Evolutionary conservation across 2,113 vertebrate genomes (phyloP), one percentile per base, ranked within the genome.

Genomic region (Camelus dromedarius): DNA sequence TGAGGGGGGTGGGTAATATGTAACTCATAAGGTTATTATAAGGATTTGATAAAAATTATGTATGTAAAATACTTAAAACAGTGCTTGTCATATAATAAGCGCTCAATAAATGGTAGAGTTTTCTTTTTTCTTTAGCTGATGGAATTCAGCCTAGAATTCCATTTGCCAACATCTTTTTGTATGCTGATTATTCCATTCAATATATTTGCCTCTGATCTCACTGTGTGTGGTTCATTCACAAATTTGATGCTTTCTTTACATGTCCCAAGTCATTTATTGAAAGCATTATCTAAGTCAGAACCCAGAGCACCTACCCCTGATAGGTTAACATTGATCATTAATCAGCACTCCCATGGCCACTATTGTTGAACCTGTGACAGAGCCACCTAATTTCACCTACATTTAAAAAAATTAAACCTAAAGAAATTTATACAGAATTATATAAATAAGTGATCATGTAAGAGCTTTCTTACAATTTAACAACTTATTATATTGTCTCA

Each of bases 241-340:
- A n/a, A 94, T 93, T 46, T 81, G 30, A 92, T 64, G 72, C 8
- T 58, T 79, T 75, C 85, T 79, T 96, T 83, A 66, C 13, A 69
- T 92, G 94, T 94, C 87, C 73, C 58, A 90, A 66, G 20, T 80
- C n/a, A 22, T 88, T 87, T 95, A 42, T 90, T 80, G 12, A 79
- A 95, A 93, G 13, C 24, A 28, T 70, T 30, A 1, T 50, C 79
- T 42, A 86, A 97, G 4, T 16, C 60, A 84, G 46, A 93, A 38
- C 16, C 9, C 18, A 81, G 84, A 91, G 81, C 28, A 19, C 28
- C 4, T 5, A 7, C 15, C 35, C 48, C 38, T 4, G 56, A n/a
- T 13, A 85, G 28, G 20, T 73, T 86, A 81, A 69, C 32, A 22
- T 42, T 58, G 32, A 64, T 62, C 26, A 22, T 85, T 83, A 75